phyloP scores from a whole-genome alignment of 2,113 vertebrate species.

The Pelodiscus sinensis region DNA sequence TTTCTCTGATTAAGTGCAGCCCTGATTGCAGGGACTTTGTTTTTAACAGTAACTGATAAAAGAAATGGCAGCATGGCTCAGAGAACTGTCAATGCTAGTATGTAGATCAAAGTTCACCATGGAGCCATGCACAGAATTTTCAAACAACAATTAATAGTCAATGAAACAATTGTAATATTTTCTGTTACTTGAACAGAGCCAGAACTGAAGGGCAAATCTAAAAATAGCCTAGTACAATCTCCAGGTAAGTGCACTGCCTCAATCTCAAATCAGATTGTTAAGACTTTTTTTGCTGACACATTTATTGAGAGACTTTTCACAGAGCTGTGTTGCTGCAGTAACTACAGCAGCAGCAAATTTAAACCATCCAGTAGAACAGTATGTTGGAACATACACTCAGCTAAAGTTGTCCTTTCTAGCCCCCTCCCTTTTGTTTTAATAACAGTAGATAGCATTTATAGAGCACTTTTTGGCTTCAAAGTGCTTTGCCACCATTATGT shows the following conservation, averaged over 20 bases:
- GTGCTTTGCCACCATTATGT: not conserved
- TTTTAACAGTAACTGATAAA: not conserved
- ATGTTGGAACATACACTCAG: not conserved
- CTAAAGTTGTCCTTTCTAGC: not conserved
- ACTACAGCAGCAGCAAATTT: not conserved
- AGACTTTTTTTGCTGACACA: not conserved
- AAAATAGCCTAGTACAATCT: not conserved
- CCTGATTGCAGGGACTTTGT: not conserved
- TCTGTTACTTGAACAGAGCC: not conserved
- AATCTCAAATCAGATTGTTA: not conserved
- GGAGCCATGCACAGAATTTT: not conserved
- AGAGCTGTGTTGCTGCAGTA: not conserved
- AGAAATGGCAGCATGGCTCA: not conserved
- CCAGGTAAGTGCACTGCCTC: not conserved
- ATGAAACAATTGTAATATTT: not conserved
- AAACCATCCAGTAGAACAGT: not conserved
- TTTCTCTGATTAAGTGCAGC: not conserved
- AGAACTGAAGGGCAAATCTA: not conserved
- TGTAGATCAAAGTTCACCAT: not conserved
- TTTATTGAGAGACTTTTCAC: conserved; percentile 4
- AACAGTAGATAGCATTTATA: not conserved
- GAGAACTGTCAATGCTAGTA: not conserved
- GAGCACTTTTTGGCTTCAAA: not conserved
- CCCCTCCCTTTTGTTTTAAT: not conserved
- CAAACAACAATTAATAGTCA: not conserved